phyloP scores from a whole-genome alignment of 2,888 invertebrate genomes.

The Sabatieria punctata region DNA sequence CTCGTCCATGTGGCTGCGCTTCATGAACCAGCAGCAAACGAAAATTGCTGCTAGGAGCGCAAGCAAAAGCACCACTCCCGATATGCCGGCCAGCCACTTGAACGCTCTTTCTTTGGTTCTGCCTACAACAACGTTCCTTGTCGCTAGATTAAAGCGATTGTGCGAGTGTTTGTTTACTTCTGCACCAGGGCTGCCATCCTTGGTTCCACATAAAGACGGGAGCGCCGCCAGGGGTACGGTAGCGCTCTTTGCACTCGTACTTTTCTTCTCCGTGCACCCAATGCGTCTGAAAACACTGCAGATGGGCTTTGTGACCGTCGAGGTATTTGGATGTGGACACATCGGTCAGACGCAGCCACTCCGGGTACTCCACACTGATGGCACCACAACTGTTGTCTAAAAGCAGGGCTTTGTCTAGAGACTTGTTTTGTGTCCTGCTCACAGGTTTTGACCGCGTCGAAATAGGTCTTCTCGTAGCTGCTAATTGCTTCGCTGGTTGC shows the following conservation, averaged over 20 bases:
- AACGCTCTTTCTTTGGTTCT: too few relatives aligned
- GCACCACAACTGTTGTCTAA: constrained; percentile 25
- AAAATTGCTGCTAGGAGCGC: neutral
- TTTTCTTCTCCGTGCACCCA: constrained; percentile 4
- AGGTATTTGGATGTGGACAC: constrained; percentile 1
- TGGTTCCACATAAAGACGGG: neutral
- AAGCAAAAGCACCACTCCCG: neutral
- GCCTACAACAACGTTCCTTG: too few relatives aligned
- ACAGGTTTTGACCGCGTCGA: neutral
- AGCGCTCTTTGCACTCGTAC: constrained; percentile 1
- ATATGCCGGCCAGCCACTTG: too few relatives aligned
- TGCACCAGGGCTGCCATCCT: constrained; percentile 3
- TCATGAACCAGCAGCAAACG: too few relatives aligned
- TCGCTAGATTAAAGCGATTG: too few relatives aligned
- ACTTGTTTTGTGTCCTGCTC: neutral
- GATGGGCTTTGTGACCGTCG: constrained; percentile 1
- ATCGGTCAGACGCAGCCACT: constrained; percentile 17
- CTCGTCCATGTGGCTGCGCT: too few relatives aligned
- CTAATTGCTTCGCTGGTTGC: neutral
- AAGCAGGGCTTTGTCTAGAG: neutral
- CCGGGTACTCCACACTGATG: constrained; percentile 30
- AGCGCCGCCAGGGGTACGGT: neutral
- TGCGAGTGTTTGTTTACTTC: too few relatives aligned
- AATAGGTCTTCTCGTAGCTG: neutral
- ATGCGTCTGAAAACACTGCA: constrained; percentile 2